Conservation (phyloP, 2,797 vertebrate genomes). For the Rousettus madagascariensis region DNA sequence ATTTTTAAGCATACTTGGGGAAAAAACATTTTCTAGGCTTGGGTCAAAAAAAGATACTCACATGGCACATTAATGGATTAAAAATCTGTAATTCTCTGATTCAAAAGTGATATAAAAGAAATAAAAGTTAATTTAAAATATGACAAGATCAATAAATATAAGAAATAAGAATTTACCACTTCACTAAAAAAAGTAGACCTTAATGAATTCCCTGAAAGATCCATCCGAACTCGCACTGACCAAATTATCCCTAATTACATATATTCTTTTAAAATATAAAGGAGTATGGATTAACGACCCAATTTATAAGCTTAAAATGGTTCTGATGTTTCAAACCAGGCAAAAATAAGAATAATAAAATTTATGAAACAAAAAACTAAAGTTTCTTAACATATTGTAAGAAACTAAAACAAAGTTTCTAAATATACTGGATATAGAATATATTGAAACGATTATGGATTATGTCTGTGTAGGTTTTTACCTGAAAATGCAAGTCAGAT, state of each 20-base stretch:
- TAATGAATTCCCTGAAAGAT: not conserved
- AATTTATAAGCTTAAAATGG: not conserved
- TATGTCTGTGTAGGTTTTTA: not conserved
- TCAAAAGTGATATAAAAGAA: slow-evolving; percentile 13
- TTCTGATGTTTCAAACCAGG: slow-evolving; percentile 30
- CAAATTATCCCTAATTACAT: not conserved
- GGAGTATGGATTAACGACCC: not conserved
- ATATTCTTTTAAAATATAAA: not conserved
- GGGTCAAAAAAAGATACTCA: not conserved
- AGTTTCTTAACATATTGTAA: not conserved
- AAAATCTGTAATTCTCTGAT: not conserved
- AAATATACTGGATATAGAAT: not conserved
- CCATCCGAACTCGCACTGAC: not conserved
- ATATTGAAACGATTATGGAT: not conserved
- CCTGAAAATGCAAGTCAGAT: not conserved
- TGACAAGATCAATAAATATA: not conserved
- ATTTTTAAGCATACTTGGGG: not conserved
- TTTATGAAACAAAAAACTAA: not conserved
- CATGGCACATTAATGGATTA: not conserved
- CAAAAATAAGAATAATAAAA: not conserved
- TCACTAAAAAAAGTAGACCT: not conserved
- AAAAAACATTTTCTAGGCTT: not conserved
- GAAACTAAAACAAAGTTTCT: slow-evolving; percentile 21
- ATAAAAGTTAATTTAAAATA: not conserved
- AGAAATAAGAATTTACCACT: not conserved